Evolutionary conservation across 2,888 invertebrate genomes (phyloP).

Genomic region (Pycnomerus fuliginosus): DNA sequence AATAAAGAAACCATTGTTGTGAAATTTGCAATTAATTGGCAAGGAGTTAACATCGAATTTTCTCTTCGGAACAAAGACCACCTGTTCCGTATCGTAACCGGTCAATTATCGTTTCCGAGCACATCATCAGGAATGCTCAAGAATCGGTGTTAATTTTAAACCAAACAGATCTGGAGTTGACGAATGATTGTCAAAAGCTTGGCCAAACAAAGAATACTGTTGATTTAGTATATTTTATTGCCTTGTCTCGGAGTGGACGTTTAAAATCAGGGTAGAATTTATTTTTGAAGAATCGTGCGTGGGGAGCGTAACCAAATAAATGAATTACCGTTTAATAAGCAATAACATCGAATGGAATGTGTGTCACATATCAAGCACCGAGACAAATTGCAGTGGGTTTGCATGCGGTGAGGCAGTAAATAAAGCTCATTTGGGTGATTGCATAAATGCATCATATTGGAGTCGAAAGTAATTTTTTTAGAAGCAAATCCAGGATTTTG

Average conservation of each 20-base stretch:
- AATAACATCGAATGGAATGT: slow-evolving; percentile 17
- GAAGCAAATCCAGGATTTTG: too few species aligned
- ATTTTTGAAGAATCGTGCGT: too few species aligned
- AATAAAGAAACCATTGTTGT: slow-evolving; percentile 1
- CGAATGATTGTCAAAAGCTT: neutral
- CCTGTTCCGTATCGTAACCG: too few species aligned
- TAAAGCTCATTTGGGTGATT: slow-evolving; percentile 15
- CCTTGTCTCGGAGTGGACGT: too few species aligned
- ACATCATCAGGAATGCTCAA: neutral
- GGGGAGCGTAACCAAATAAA: slow-evolving; percentile 20
- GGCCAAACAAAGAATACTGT: too few species aligned
- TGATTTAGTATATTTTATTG: too few species aligned
- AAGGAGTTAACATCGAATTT: too few species aligned
- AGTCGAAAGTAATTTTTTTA: neutral
- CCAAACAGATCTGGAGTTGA: neutral
- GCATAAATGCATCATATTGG: slow-evolving; percentile 13
- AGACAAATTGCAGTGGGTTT: slow-evolving; percentile 19
- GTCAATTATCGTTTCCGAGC: too few species aligned
- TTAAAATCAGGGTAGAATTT: too few species aligned
- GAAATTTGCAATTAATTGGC: neutral
- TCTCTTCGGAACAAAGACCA: too few species aligned
- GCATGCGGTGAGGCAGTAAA: slow-evolving; percentile 19
- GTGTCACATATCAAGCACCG: slow-evolving; percentile 15
- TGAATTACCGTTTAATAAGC: slow-evolving; percentile 21
- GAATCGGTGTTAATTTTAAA: neutral